Evolutionary conservation across 2,113 vertebrate species (phyloP).

Genomic region (Trinectes maculatus): DNA sequence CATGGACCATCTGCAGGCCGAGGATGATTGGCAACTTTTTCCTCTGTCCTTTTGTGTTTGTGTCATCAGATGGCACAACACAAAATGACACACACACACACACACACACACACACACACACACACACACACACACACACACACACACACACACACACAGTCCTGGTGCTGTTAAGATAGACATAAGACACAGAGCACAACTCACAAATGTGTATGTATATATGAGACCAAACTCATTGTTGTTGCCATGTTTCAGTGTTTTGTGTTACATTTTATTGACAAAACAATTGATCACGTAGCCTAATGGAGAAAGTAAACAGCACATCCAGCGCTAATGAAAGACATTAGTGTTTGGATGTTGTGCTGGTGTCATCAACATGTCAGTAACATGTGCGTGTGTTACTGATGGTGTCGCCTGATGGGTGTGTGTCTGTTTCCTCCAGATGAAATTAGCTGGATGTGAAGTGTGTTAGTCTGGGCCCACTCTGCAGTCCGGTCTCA

Average conservation of each 20-base stretch:
- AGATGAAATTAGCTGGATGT: slow-evolving; percentile 24
- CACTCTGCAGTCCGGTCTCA: slow-evolving; percentile 63
- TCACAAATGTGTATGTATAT: no score
- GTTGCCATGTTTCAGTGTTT: neutral
- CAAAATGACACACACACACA: no score
- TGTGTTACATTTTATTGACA: neutral
- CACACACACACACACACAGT: no score
- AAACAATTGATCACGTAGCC: neutral
- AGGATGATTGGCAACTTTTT: no score
- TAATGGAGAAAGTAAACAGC: neutral
- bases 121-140: no score
- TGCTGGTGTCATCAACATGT: neutral
- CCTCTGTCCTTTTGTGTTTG: no score
- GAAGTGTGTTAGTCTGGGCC: slow-evolving; percentile 49
- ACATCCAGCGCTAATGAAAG: neutral
- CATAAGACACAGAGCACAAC: no score
- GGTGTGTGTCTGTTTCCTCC: neutral
- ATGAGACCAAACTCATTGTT: no score
- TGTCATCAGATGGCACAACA: no score
- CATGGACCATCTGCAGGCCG: neutral
- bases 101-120: no score
- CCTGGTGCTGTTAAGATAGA: no score
- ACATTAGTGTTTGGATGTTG: neutral
- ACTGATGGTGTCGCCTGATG: neutral
- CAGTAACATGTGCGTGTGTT: neutral